These are phyloP conservation scores for Hylyphantes graminicola DNA, from an alignment of 1,140 invertebrate species.

Conservation along the genomic window DNA sequence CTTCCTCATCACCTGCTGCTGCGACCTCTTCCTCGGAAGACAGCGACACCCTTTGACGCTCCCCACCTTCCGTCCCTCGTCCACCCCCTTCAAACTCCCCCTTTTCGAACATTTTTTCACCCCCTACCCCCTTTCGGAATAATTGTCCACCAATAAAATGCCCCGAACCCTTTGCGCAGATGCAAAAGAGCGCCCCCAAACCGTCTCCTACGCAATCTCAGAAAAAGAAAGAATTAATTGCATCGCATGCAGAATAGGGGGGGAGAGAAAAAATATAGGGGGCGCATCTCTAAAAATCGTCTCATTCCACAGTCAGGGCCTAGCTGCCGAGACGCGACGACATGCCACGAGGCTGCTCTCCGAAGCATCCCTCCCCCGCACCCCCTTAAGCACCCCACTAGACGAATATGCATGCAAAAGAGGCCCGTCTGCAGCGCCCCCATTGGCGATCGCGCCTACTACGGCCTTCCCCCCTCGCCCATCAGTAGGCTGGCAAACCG, in stretches of 20 bases:
- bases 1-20: not conserved
- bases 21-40: conserved; percentile 2
- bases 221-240: conserved; percentile 43
- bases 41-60: not conserved
- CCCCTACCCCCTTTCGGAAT: conserved; percentile 22
- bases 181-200: conserved; percentile 50
- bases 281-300: too few species aligned
- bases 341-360: not conserved
- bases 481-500: conserved; percentile 32
- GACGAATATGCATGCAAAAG: conserved; percentile 45
- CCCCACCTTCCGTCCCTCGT: not conserved
- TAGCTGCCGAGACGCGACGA: conserved; percentile 18
- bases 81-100: not conserved
- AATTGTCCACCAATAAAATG: conserved; percentile 55
- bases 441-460: not conserved
- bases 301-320: conserved; percentile 2
- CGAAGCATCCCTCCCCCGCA: not conserved
- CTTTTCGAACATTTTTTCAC: not conserved
- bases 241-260: conserved; percentile 50
- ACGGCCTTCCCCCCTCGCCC: not conserved
- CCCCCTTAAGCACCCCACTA: not conserved
- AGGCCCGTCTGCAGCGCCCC: conserved; percentile 31
- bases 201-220: conserved; percentile 46
- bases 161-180: conserved; percentile 49
- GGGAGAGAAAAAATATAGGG: too few species aligned